Evolutionary conservation across 1,140 invertebrate genomes (phyloP), one percentile per base, ranked within the genome.

Genomic region (Camponotus pennsylvanicus): DNA sequence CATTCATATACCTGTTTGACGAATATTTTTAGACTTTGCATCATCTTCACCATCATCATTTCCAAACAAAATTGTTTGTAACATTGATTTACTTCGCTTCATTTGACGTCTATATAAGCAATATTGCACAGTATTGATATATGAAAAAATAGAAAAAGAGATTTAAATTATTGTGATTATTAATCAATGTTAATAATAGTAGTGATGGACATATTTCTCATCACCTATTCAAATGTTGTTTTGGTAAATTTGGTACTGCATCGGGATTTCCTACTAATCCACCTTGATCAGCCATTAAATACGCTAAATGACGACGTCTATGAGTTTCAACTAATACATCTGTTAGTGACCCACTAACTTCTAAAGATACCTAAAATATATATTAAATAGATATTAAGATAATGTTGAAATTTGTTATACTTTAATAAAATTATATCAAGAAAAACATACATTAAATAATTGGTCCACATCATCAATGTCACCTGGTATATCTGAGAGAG

Each of bases 211-310:
- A 15, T 9, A 55, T 79, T 73, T 57, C 21, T 70, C 3, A 40
- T n/a, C 21, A 57, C 96, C 96, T 96, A 96, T 96, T 95, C 2
- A 98, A 95, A 93, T 98, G 98, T 92, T 98, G 98, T 94, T 99
- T 99, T 2, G 99, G 98, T 80, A 99, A 96, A 96, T 99, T 99
- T 21, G 97, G 97, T 15, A 97, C 96, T 21, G 97, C 97, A 93
- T 98, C 98, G 1, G 98, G 98, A 95, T 99, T 99, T 11, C 97
- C 97, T 71, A 99, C 97, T 83, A 99, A 95, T 71, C 98, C 97
- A 61, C 99, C 99, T 93, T 99, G 98, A 94, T 99, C 98, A 34
- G 98, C 98, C 98, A 99, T 99, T 40, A 99, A 95, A 95, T 99
- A 99, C 8, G 99, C 99, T 89, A 99, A 96, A 95, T 99, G 98